Evolutionary conservation across 2,113 vertebrate species (phyloP).

Genomic region (Propithecus coquereli): DNA sequence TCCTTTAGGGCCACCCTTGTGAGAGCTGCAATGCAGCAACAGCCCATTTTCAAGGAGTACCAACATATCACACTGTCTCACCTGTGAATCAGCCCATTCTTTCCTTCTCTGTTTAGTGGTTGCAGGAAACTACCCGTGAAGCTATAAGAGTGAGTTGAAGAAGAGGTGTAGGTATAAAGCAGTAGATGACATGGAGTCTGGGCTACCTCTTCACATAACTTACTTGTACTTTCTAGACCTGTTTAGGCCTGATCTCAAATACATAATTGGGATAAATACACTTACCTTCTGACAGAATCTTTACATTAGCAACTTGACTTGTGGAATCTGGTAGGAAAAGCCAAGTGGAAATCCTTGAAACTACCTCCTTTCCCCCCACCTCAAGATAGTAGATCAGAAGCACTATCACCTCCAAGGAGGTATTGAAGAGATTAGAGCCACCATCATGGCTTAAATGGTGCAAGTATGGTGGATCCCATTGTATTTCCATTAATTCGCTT

Average conservation of each 20-base stretch:
- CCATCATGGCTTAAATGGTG: background rate
- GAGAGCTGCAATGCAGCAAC: background rate
- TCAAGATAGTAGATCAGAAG: background rate
- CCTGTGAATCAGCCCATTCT: background rate
- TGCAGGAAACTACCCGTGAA: background rate
- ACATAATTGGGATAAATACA: no score
- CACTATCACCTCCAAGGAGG: background rate
- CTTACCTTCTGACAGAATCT: background rate
- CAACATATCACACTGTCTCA: background rate
- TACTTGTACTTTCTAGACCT: background rate
- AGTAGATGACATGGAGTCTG: background rate
- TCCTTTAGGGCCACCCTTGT: background rate
- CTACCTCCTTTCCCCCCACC: background rate
- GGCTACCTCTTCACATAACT: background rate
- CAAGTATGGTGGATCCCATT: background rate
- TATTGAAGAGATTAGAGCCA: background rate
- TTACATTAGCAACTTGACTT: background rate
- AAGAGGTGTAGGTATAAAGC: background rate
- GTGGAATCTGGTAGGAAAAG: background rate
- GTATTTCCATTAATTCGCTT: background rate
- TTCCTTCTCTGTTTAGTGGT: background rate
- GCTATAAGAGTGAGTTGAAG: background rate
- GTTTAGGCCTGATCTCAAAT: background rate
- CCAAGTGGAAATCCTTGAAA: slow-evolving; percentile 7
- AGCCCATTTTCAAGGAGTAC: background rate